Base-by-base conservation (phyloP, 2,113 vertebrate genomes). In the Apistogramma diplotaenia region DNA sequence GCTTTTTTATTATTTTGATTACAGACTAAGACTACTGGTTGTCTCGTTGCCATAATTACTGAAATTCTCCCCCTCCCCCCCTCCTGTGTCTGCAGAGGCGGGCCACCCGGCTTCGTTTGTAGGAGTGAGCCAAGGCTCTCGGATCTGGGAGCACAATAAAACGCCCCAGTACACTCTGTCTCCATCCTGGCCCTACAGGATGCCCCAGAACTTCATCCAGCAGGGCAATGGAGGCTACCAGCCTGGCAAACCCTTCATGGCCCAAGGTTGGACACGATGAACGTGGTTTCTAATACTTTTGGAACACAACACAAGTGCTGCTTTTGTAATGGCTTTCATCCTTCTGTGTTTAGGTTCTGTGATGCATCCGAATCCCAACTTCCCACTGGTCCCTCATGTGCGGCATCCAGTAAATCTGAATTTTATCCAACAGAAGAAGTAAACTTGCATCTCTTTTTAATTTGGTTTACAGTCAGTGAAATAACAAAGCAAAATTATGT, bases 341-440 rank as follows among this genome's bases (percentile, higher is more conserved):
- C 4, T 9, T 35, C 40, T 8, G 10, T 59, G 19, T 54, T 23
- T 88, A 97, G 97, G 97, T 93, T 96, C 97, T 87, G 94, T 96
- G 93, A 96, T 97, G 88, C 96, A 97, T 93, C 96, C 94, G 35
- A 97, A 96, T 91, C 97, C 97, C 76, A 96, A 96, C 91, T 96
- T 97, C 94, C 95, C 96, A 0, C 95, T 99, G 91, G 95, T 98
- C 87, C 97, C 96, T 87, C 97, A 98, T 81, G 96, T 97, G 91
- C 96, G 96, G 82, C 97, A 96, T 86, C 95, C 94, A 91, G 96
- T 97, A 90, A 98, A 95, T 90, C 94, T 98, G 93, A 98, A 96
- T 92, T 99, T 96, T 94, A 96, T 97, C 95, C 97, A 99, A 84
- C 98, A 99, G 96, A 99, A 99, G 95, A 99, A 99, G 93, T 99